phyloP scores from a whole-genome alignment of 2,113 vertebrate genomes.

The Bos taurus region ARS-UCD2.0 NC_037356.1:39914001-39914500 shows the following conservation, averaged over 20 bases:
- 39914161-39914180: slow-evolving; percentile 75
- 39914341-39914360: slow-evolving; percentile 87
- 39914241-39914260: slow-evolving; percentile 63
- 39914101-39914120: slow-evolving; percentile 73
- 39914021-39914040: slow-evolving; percentile 69
- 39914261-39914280: slow-evolving; percentile 66
- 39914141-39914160: slow-evolving; percentile 72
- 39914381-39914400: slow-evolving; percentile 80
- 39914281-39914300: slow-evolving; percentile 52
- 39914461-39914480: slow-evolving; percentile 79
- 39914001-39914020: slow-evolving; percentile 66
- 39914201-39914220: slow-evolving; percentile 75
- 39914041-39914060: slow-evolving; percentile 70
- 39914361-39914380: slow-evolving; percentile 80
- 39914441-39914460: slow-evolving; percentile 71
- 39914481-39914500: slow-evolving; percentile 90
- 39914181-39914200: slow-evolving; percentile 76
- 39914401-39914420: slow-evolving; percentile 77
- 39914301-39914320: slow-evolving; percentile 65
- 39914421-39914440: slow-evolving; percentile 79
- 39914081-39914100: slow-evolving; percentile 69
- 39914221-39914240: slow-evolving; percentile 71
- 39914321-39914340: slow-evolving; percentile 97
- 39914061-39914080: slow-evolving; percentile 73
- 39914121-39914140: slow-evolving; percentile 74